Evolutionary conservation across 2,113 vertebrate genomes (phyloP), one percentile per base, ranked within the genome.

Genomic region (Pyrgilauda ruficollis): DNA sequence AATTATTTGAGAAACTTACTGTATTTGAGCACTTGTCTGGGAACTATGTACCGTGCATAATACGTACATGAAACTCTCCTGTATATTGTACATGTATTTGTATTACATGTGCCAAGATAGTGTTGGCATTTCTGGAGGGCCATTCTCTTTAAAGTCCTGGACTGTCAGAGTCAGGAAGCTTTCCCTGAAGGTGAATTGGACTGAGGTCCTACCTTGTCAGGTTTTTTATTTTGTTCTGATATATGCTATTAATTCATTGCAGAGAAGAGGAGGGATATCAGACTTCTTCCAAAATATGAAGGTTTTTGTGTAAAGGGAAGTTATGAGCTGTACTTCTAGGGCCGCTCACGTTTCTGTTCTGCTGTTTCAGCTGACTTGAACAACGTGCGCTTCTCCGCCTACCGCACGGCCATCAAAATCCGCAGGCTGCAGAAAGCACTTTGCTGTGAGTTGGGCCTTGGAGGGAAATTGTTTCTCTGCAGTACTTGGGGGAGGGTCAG

Each of bases 331-430:
- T 59, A 0, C 58, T 68, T 84, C 79, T 56, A 90, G 37, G 43
- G 43, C 43, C 9, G 9, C 88, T 94, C 31, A 88, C 5, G 9
- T 92, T 90, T 83, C 67, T 96, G 30, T 56, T 89, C 23, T 97
- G 37, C 95, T 70, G 2, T 98, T 98, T 77, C 97, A 99, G 99
- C 98, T 66, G 99, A 99, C 97, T 96, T 99, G 94, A 99, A 99
- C 98, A 99, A 99, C 0, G 99, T 99, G 41, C 99, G 99, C 78
- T 99, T 99, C 98, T 99, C 99, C 22, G 99, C 99, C 49, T 99
- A 99, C 97, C 98, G 99, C 78, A 99, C 99, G 2, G 99, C 99
- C 74, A 99, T 99, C 98, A 99, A 99, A 98, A 99, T 99, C 94
- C 99, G 99, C 72, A 97, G 99, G 61, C 98, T 99, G 47, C 99